These are phyloP conservation scores for Bombus soroeensis DNA, from an alignment of 1,140 invertebrate species.

Conservation along the genomic window DNA sequence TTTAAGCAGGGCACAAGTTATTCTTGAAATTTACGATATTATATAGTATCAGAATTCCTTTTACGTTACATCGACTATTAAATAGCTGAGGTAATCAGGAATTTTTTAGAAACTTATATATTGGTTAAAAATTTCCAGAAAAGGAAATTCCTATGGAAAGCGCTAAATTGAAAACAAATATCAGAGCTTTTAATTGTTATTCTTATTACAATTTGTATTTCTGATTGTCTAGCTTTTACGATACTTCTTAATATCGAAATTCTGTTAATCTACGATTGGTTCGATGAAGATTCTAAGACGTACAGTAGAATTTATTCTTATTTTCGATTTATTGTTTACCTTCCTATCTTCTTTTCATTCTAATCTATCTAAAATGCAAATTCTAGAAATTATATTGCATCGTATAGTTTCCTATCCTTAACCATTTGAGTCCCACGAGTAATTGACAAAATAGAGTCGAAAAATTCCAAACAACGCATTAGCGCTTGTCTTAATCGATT, in stretches of 20 bases:
- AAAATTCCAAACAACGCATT: no score
- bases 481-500: no score
- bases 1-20: not conserved
- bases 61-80: not conserved
- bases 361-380: no score
- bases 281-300: not conserved
- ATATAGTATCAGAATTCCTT: no score
- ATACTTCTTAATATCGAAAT: no score
- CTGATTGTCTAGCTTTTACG: no score
- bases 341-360: no score
- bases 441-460: no score
- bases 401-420: no score
- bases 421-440: no score
- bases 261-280: no score
- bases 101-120: not conserved
- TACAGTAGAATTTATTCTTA: not conserved
- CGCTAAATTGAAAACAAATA: fast-evolving
- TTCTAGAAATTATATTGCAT: no score
- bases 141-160: not conserved
- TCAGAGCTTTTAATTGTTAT: not conserved
- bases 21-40: not conserved
- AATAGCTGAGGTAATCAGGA: not conserved
- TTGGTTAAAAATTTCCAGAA: not conserved
- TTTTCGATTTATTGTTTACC: not conserved
- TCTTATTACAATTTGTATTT: not conserved